Conservation (phyloP, 1,140 invertebrate species). For the Pogonomyrmex barbatus region DNA sequence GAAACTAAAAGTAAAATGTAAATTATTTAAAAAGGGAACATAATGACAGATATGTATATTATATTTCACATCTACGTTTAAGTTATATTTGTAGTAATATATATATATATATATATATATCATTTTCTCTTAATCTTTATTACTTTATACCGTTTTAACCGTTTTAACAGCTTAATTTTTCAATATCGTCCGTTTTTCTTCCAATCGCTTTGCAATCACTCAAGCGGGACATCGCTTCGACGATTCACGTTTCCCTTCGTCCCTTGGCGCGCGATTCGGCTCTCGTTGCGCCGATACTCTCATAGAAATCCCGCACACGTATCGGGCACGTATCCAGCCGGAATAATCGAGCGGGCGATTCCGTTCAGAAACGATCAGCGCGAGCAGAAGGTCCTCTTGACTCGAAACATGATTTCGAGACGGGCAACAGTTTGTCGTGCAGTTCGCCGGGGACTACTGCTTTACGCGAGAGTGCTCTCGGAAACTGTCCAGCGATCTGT, state of each 20-base stretch:
- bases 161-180: slow-evolving; percentile 34
- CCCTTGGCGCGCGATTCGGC: slow-evolving; percentile 37
- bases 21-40: not conserved
- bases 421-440: slow-evolving; percentile 76
- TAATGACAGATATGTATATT: not conserved
- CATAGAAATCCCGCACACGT: slow-evolving; percentile 74
- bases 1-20: not conserved
- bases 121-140: slow-evolving; percentile 5
- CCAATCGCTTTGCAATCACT: slow-evolving; percentile 27
- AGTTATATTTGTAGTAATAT: not conserved
- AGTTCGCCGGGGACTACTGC: slow-evolving; percentile 34
- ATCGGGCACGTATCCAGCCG: slow-evolving; percentile 71
- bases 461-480: slow-evolving; percentile 47
- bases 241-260: slow-evolving; percentile 45
- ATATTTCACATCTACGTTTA: not conserved
- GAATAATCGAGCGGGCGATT: slow-evolving; percentile 79
- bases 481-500: slow-evolving; percentile 51
- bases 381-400: slow-evolving; percentile 56
- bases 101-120: too few species aligned
- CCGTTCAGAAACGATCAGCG: slow-evolving; percentile 64
- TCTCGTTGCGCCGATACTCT: slow-evolving; percentile 34
- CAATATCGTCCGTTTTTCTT: slow-evolving; percentile 60
- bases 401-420: slow-evolving; percentile 70
- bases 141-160: not conserved
- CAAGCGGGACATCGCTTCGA: slow-evolving; percentile 42